Evolutionary conservation across 1,140 invertebrate genomes (phyloP), one percentile per base, ranked within the genome.

Genomic region (Acromyrmex heyeri): DNA sequence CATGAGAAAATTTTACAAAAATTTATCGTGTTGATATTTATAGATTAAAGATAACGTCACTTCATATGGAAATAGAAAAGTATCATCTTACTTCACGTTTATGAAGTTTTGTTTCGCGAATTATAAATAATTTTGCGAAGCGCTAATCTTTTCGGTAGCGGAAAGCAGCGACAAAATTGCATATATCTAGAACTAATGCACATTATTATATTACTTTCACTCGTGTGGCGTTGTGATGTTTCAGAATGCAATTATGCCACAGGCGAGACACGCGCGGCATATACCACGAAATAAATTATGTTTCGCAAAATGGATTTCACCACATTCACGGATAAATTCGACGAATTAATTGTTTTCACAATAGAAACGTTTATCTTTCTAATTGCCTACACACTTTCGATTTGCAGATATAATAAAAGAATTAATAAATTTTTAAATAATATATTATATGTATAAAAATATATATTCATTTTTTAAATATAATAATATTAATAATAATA

Each of bases 241-340:
- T 53, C 77, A 79, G 77, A 69, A 79, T 79, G 77, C 77, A 79
- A 79, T 79, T 79, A 79, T 79, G 77, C 77, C 48, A 53, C 21
- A 38, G 77, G 44, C 77, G 62, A 79, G 77, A 67, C 77, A 69
- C 61, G 77, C 62, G 62, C 62, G 27, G 48, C 62, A 55, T 79
- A 79, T 67, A 62, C n/a, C 62, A 48, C 48, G 48, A 79, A 79
- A 79, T 79, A 79, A 79, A 79, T 79, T 79, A 79, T 65, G 48
- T 79, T 79, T 79, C n/a, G 62, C 62, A 79, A 79, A 79, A 79
- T 79, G 53, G 48, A 67, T 69, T 69, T 67, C 48, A 27, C 77
- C 53, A 79, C 44, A 55, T 79, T 18, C 48, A 55, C 30, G 21
- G 27, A 8, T 79, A 79, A 79, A 79, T 79, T 79, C 48, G 48